Evolutionary conservation across 2,888 invertebrate species (phyloP).

Genomic region (Carabus problematicus): DNA sequence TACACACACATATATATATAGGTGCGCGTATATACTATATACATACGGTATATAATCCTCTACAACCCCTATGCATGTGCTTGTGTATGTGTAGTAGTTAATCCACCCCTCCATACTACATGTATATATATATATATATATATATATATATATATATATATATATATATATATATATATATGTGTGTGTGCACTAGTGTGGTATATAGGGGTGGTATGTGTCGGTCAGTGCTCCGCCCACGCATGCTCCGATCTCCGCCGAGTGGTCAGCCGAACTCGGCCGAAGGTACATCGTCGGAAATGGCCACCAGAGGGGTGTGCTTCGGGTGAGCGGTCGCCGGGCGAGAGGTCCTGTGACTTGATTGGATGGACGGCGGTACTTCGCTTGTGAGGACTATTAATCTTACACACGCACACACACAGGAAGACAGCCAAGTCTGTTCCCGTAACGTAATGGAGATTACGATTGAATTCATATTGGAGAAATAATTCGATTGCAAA

Average conservation of each 20-base stretch:
- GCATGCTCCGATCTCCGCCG: constrained; percentile 33
- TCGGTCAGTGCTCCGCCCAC: constrained; percentile 42
- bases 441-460: too few species aligned
- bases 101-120: neutral
- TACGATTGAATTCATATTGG: too few species aligned
- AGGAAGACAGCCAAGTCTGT: too few species aligned
- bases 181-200: neutral
- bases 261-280: constrained; percentile 22
- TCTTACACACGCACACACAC: too few species aligned
- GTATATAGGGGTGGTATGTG: constrained; percentile 1
- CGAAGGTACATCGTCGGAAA: constrained; percentile 8
- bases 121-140: too few species aligned
- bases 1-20: neutral
- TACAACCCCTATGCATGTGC: neutral
- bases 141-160: too few species aligned
- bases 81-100: neutral
- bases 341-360: neutral
- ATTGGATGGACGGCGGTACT: constrained; percentile 21
- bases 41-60: neutral
- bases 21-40: neutral
- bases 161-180: too few species aligned
- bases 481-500: too few species aligned
- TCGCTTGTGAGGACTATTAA: neutral
- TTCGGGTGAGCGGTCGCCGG: too few species aligned
- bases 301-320: too few species aligned